Conservation (phyloP, 2,113 vertebrate genomes). For the Sakesphorus luctuosus region DNA sequence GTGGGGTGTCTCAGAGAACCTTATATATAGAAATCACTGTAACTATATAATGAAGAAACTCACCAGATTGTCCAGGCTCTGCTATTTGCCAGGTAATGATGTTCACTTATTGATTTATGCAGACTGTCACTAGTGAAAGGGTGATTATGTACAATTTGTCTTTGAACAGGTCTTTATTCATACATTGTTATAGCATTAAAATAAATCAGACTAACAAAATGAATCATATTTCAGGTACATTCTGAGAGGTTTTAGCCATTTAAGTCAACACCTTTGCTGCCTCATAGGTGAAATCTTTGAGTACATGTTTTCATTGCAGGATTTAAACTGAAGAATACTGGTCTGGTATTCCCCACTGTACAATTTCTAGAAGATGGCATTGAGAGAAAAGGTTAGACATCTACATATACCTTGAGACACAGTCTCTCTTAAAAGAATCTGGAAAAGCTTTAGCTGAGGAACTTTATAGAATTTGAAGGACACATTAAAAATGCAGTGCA, state of each 20-base stretch:
- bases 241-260: not conserved
- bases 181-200: not conserved
- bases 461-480: not conserved
- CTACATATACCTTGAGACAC: not conserved
- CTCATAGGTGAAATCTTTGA: not conserved
- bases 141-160: not conserved
- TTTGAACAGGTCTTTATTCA: not conserved
- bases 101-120: not conserved
- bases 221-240: not conserved
- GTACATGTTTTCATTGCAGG: not conserved
- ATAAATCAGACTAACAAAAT: not conserved
- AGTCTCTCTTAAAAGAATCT: not conserved
- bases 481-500: not conserved
- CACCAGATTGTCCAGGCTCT: not conserved
- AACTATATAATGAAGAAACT: not conserved
- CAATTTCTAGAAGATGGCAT: not conserved
- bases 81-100: not conserved
- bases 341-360: not conserved
- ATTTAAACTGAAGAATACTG: not conserved
- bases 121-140: not conserved
- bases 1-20: not conserved
- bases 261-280: not conserved
- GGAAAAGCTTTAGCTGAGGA: not conserved
- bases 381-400: not conserved
- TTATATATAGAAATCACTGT: not conserved